Conservation (phyloP, 2,797 vertebrate species). For the Peromyscus eremicus region DNA sequence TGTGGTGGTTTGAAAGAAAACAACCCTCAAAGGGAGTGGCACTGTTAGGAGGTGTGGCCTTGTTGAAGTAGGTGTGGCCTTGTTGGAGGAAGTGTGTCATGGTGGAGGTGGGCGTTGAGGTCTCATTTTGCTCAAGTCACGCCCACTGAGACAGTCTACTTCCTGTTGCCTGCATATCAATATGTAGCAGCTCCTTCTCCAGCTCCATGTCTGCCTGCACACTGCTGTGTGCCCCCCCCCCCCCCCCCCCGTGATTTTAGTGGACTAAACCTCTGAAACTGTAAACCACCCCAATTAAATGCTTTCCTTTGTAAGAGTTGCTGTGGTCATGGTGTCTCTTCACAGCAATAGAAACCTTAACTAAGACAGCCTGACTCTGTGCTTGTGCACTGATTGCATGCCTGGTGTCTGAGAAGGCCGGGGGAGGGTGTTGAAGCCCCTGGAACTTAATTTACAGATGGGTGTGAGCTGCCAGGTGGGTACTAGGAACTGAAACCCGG, state of each 20-base stretch:
- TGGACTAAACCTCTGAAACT: neutral
- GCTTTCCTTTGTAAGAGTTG: neutral
- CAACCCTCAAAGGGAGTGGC: neutral
- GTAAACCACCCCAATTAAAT: neutral
- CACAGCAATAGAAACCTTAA: neutral
- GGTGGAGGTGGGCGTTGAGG: neutral
- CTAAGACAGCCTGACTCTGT: neutral
- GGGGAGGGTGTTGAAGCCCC: neutral
- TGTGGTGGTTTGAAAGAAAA: neutral
- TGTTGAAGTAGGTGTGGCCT: no score
- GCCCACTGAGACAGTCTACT: neutral
- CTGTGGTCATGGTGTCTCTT: neutral
- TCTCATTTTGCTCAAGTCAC: neutral
- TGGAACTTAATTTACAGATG: neutral
- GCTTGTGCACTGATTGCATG: neutral
- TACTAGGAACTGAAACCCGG: neutral
- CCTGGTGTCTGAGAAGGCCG: neutral
- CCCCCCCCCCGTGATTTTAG: fast-evolving
- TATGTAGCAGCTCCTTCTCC: neutral
- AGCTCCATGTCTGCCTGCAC: neutral
- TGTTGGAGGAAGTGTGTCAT: neutral
- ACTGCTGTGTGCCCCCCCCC: fast-evolving
- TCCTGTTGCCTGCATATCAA: neutral
- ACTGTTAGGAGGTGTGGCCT: neutral
- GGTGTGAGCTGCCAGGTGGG: neutral